Base-by-base conservation (phyloP, 2,113 vertebrate species). In the Forbesichthys agassizii region DNA sequence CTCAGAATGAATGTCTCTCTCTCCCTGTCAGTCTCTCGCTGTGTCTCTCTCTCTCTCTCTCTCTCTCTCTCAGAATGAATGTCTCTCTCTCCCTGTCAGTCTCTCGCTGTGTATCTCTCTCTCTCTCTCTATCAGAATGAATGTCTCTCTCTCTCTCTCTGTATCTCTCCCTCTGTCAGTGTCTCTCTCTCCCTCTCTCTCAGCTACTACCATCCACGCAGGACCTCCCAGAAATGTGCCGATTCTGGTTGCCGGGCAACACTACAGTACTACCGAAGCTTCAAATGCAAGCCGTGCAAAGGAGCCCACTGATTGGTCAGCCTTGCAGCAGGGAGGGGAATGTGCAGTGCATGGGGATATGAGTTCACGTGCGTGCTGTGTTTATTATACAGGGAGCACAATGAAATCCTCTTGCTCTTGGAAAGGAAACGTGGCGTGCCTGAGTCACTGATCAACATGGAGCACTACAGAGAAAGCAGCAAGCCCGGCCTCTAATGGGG, bases 181-280 rank as follows among this genome's bases (percentile, higher is more conserved):
- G 64, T 82, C 73, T 73, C 66, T 60, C 61, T 62, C 68, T 48
- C 42, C 8, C 33, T 16, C 61, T 73, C 73, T 64, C 80, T 74
- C 80, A 77, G 77, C 85, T 73, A 64, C 89, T 84, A 83, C 77
- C 84, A 87, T 92, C 86, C 83, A 81, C 86, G 68, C 84, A 86
- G 88, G 85, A 89, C 88, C 86, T 88, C 83, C 80, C 85, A 86
- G 86, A 91, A 88, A 89, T 90, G 87, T 90, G 83, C 89, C 61
- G 81, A 89, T 77, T 79, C 78, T 12, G 87, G 91, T 93, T 93
- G 90, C 91, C 58, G 71, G 87, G 92, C 89, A 93, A 93, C 92
- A 92, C 82, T 86, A 83, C 79, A 77, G 77, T 88, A 89, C 89
- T 89, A 88, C 84, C 69, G 83, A 88, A 92, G 88, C 87, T 89